Base-by-base conservation (phyloP, 2,888 invertebrate genomes). In the Andrena minutula region DNA sequence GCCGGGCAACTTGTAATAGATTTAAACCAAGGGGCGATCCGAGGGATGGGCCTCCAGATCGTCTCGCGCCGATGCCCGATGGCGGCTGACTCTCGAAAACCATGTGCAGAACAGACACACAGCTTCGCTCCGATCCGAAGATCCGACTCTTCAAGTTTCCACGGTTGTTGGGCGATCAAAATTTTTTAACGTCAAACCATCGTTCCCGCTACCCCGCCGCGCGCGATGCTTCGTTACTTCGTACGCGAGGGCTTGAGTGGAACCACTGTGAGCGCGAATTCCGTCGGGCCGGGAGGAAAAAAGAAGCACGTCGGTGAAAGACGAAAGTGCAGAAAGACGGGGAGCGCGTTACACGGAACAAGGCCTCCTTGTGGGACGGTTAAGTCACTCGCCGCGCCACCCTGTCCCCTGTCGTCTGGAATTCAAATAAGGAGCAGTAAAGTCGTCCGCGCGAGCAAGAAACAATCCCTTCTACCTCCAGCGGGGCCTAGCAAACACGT, bases 401-500 rank as follows among this genome's bases (percentile, higher is more conserved):
- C 65, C 63, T 32, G 28, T 68, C 30, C 66, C 23, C 61, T 47
- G 16, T 56, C 56, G 49, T 64, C 64, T 76, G 58, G 53, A 76
- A 82, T 79, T 79, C 49, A 53, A 64, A 76, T 74, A 60, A 79
- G 56, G 70, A 68, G 66, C 49, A 78, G 58, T 74, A 83, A 68
- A 78, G 78, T 68, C 41, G 71, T 49, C 28, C 51, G 30, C 58
- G 49, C 20, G 10, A 16, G 51, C 73, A 77, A 83, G 61, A 77
- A 83, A 66, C 63, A 53, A 82, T 82, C 83, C 83, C 83, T 83
- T 77, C 73, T 30, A 10, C 51, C 53, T 20, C 60, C 58, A 23
- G 26, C 35, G 32, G 26, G 23, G 16, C 58, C 71, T 41, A 60
- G 35, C 71, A 51, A 85, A 80, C 76, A 41, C 58, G 80, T 86